These are phyloP conservation scores for Antechinus stuartii DNA, from an alignment of 2,113 vertebrate genomes.

Conservation along the genomic window DNA sequence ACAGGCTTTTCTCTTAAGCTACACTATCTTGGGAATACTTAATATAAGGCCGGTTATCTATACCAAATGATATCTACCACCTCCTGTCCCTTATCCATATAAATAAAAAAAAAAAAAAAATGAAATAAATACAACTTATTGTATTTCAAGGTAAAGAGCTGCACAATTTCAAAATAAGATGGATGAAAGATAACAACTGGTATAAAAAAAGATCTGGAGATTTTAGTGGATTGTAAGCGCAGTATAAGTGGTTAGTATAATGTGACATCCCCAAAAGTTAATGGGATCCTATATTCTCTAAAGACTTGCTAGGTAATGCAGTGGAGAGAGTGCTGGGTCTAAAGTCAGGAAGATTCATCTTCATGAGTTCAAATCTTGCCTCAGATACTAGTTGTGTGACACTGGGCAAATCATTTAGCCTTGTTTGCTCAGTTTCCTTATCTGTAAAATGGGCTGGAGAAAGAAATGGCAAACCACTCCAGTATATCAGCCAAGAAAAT, in stretches of 20 bases:
- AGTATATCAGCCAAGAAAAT: background rate
- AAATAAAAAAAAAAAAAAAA: background rate
- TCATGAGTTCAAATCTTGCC: background rate
- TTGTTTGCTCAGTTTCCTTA: background rate
- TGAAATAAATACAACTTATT: background rate
- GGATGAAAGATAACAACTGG: background rate
- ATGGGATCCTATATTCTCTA: background rate
- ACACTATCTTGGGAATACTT: background rate
- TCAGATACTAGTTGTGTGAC: background rate
- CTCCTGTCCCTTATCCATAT: background rate
- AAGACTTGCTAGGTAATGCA: background rate
- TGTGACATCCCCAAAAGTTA: background rate
- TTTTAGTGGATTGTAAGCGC: background rate
- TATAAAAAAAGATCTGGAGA: background rate
- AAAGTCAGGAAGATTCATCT: background rate
- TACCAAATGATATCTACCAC: background rate
- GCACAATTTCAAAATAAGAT: background rate
- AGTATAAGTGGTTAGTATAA: background rate
- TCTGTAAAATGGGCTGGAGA: background rate
- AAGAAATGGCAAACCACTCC: background rate
- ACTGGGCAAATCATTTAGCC: background rate
- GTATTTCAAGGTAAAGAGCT: background rate
- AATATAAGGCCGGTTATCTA: background rate
- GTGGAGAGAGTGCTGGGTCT: background rate
- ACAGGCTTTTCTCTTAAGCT: background rate